phyloP scores from a whole-genome alignment of 2,888 invertebrate species.

The Noctuana brunneofusca region DNA sequence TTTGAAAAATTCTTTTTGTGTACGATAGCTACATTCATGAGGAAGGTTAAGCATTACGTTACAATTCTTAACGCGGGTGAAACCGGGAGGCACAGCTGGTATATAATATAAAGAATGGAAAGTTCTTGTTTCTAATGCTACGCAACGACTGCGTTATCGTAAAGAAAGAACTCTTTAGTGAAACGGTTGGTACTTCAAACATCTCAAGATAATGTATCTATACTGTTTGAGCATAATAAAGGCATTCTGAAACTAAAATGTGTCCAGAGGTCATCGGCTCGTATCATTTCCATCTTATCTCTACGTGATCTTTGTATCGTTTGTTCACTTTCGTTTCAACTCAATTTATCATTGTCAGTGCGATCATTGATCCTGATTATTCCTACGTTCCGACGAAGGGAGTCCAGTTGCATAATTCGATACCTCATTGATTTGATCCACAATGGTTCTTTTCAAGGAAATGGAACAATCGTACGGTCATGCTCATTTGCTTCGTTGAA shows the following conservation, averaged over 20 bases:
- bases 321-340: conserved; percentile 24
- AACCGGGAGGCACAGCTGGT: too few relatives aligned
- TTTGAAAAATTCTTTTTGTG: too few relatives aligned
- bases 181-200: neutral
- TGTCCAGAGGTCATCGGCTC: conserved; percentile 23
- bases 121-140: neutral
- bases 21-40: too few relatives aligned
- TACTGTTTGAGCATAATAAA: conserved; percentile 2
- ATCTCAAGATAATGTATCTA: conserved; percentile 8
- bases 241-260: conserved; percentile 8
- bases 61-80: too few relatives aligned
- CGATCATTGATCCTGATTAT: conserved; percentile 21
- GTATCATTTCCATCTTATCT: conserved; percentile 26
- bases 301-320: conserved; percentile 20
- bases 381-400: neutral
- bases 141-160: neutral
- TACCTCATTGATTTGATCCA: conserved; percentile 48
- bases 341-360: conserved; percentile 26
- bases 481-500: conserved; percentile 50
- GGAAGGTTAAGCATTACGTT: too few relatives aligned
- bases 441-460: conserved; percentile 60
- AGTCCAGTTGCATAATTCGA: conserved; percentile 29
- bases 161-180: neutral
- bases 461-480: conserved; percentile 52
- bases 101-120: neutral